Evolutionary conservation across 1,140 invertebrate species (phyloP).

Genomic region (Zaprionus capensis): DNA sequence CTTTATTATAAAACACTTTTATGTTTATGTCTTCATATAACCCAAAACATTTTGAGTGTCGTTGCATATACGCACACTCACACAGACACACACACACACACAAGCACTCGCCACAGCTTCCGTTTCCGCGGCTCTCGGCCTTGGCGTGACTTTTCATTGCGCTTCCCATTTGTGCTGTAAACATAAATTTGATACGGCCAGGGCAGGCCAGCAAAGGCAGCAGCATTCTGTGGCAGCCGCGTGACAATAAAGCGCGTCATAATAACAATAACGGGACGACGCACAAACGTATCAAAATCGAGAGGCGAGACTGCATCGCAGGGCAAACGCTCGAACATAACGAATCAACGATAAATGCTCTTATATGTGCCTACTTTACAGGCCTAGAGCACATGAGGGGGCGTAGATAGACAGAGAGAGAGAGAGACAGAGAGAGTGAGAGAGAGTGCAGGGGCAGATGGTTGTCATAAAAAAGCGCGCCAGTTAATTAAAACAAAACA

Average conservation of each 20-base stretch:
- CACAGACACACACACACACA: constrained; percentile 32
- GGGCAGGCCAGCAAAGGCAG: constrained; percentile 51
- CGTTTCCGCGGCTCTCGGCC: constrained; percentile 38
- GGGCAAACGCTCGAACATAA: constrained; percentile 24
- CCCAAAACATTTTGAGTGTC: constrained; percentile 69
- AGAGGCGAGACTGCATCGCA: constrained; percentile 43
- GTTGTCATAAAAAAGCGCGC: constrained; percentile 63
- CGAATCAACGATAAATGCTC: constrained; percentile 19
- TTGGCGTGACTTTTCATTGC: constrained; percentile 63
- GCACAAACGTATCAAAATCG: constrained; percentile 47
- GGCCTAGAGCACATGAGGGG: constrained; percentile 33
- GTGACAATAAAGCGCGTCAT: constrained; percentile 79
- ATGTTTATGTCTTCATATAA: constrained; percentile 80
- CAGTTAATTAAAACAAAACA: constrained; percentile 82
- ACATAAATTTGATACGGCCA: constrained; percentile 75
- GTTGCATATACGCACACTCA: constrained; percentile 26
- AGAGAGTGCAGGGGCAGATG: constrained; percentile 24
- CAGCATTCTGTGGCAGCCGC: constrained; percentile 52
- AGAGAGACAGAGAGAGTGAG: not conserved
- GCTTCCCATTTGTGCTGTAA: constrained; percentile 73
- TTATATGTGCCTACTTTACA: constrained; percentile 8
- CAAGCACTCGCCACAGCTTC: constrained; percentile 47
- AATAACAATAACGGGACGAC: constrained; percentile 54
- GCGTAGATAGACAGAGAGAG: not conserved
- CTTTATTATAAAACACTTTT: constrained; percentile 83